Evolutionary conservation across 2,113 vertebrate species (phyloP), one percentile per base, ranked within the genome.

Genomic region (Thalassarche chlororhynchos): DNA sequence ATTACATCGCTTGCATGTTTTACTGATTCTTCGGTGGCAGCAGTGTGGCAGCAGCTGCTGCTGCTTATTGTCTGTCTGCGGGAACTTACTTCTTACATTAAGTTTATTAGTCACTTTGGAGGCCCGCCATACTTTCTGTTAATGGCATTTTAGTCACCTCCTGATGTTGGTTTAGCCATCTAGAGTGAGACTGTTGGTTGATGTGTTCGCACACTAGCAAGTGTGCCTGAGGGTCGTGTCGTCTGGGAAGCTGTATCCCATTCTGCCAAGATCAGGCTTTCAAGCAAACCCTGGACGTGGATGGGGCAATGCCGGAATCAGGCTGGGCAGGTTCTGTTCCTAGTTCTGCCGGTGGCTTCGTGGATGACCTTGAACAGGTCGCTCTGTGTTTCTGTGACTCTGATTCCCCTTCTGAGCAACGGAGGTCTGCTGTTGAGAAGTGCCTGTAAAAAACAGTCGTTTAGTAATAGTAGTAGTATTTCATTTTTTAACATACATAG

Each of bases 61-160:
- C 92, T 88, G 92, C 89, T 75, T 25, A 28, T 75, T 89, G 52
- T 69, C 84, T 91, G 84, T 38, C 90, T 70, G 80, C 66, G 2
- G 88, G 91, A 95, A 83, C 84, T 89, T 86, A 18, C 9, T 54
- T 44, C 87, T 79, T 54, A 42, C 80, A 86, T 89, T 65, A 65
- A 70, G 84, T 89, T 95, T 66, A 75, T 91, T 44, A 75, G 87
- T 26, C 19, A 6, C 93, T 95, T 83, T 89, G 95, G 87, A 91
- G 95, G 31, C 68, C 64, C 25, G 14, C 83, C 75, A 38, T 42
- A 31, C 58, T 69, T 57, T 4, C 61, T 44, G 44, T 8, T 86
- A 17, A 70, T 36, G 66, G 66, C 36, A 5, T 21, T 65, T 60
- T 16, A 18, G 88, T 46, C 52, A 8, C 84, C 79, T 64, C 62